phyloP scores from a whole-genome alignment of 1,140 invertebrate genomes.

The Globodera rostochiensis region DNA sequence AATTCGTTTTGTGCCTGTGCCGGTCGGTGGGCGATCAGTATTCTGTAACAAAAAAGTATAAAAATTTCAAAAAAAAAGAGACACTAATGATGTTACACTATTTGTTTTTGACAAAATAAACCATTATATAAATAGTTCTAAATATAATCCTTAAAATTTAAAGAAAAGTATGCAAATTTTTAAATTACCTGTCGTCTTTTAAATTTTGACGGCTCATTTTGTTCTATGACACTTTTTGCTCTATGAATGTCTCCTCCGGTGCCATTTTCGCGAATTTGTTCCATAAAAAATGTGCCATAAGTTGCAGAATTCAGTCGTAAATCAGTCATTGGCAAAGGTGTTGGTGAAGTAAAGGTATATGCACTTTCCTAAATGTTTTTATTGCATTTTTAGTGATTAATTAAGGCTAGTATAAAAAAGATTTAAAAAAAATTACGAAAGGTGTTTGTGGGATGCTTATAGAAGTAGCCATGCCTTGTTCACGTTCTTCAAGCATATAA shows the following conservation, averaged over 20 bases:
- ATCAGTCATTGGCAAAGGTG: not conserved
- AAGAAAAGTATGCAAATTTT: no score
- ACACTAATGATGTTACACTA: not conserved
- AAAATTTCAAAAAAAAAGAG: not conserved
- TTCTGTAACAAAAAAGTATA: no score
- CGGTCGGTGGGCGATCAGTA: not conserved
- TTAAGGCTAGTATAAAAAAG: not conserved
- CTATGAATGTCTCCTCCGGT: not conserved
- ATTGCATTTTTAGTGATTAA: not conserved
- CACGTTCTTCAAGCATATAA: slow-evolving; percentile 6
- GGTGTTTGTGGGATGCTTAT: not conserved
- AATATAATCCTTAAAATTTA: not conserved
- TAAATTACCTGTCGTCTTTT: no score
- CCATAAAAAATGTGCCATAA: not conserved
- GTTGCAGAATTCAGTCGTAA: not conserved
- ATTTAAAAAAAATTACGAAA: not conserved
- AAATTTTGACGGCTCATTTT: not conserved
- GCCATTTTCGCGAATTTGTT: not conserved
- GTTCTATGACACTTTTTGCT: not conserved
- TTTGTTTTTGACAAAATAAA: not conserved
- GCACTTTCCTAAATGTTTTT: slow-evolving; percentile 1
- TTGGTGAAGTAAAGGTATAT: not conserved
- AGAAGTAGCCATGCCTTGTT: slow-evolving; percentile 25
- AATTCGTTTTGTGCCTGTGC: not conserved
- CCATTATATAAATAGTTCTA: not conserved